These are phyloP conservation scores for Malacosoma neustria DNA, from an alignment of 2,888 invertebrate species.

Conservation along the genomic window DNA sequence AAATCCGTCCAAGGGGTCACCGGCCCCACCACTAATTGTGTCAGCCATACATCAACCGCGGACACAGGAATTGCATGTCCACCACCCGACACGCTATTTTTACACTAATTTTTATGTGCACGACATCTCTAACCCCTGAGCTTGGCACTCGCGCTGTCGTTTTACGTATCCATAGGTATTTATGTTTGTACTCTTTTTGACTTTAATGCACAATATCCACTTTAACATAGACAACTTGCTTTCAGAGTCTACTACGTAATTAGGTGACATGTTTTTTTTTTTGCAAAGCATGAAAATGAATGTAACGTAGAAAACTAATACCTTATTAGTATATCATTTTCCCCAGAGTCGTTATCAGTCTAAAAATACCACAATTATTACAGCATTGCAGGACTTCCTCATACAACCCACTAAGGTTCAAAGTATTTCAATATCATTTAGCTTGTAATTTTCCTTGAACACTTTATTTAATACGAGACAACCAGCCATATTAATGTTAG, in stretches of 20 bases:
- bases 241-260: no score
- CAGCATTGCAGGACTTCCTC: not conserved
- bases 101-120: not conserved
- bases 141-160: not conserved
- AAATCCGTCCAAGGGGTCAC: constrained; percentile 57
- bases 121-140: not conserved
- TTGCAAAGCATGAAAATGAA: no score
- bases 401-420: not conserved
- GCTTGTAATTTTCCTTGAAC: not conserved
- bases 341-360: no score
- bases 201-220: no score
- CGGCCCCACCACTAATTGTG: constrained; percentile 37
- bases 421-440: not conserved
- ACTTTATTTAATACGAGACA: no score
- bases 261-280: no score
- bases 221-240: no score
- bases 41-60: constrained; percentile 23
- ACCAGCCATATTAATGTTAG: no score
- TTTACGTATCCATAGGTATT: not conserved
- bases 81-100: constrained; percentile 1
- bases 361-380: not conserved
- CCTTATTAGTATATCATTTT: no score
- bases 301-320: no score
- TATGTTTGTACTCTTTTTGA: no score
- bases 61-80: constrained; percentile 3